Percentiles rank a stretch among this genome's conserved stretches.
Conservation (phyloP, 2,113 vertebrate genomes). For the Aspidoscelis tigris region DNA sequence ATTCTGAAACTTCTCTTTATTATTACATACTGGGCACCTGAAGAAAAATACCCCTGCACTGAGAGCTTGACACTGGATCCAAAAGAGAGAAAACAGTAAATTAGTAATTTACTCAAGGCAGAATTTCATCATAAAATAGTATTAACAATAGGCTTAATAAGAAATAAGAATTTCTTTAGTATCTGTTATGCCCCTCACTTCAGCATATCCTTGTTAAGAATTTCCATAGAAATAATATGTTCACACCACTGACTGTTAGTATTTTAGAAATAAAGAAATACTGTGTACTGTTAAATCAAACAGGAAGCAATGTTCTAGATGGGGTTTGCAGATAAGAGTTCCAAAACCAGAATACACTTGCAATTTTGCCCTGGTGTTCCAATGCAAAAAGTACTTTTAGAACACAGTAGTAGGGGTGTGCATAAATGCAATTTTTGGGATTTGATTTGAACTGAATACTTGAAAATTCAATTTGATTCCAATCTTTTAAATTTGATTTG, state of each 20-base stretch:
- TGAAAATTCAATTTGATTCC: too few species aligned
- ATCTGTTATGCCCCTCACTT: neutral
- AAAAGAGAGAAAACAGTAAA: slow-evolving; percentile 47
- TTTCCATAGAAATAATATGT: neutral
- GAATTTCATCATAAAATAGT: neutral
- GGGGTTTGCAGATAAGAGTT: neutral
- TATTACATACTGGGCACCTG: slow-evolving; percentile 94
- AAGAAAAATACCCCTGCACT: slow-evolving; percentile 96
- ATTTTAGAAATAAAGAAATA: neutral
- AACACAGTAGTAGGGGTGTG: too few species aligned
- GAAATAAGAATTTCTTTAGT: neutral
- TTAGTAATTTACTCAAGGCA: slow-evolving; percentile 25
- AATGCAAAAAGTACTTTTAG: neutral
- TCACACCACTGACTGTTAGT: neutral
- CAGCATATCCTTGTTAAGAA: neutral
- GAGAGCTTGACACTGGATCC: slow-evolving; percentile 87
- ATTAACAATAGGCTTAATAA: neutral
- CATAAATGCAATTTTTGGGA: too few species aligned
- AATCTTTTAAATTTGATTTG: too few species aligned
- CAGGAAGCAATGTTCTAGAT: neutral
- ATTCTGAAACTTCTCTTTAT: slow-evolving; percentile 90
- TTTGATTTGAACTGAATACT: too few species aligned
- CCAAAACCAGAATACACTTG: neutral
- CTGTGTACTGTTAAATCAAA: neutral
- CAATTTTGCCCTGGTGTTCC: neutral